Base-by-base conservation (phyloP, 92 coral and sea anemone genomes). In the Virgularia gustaviana region DNA sequence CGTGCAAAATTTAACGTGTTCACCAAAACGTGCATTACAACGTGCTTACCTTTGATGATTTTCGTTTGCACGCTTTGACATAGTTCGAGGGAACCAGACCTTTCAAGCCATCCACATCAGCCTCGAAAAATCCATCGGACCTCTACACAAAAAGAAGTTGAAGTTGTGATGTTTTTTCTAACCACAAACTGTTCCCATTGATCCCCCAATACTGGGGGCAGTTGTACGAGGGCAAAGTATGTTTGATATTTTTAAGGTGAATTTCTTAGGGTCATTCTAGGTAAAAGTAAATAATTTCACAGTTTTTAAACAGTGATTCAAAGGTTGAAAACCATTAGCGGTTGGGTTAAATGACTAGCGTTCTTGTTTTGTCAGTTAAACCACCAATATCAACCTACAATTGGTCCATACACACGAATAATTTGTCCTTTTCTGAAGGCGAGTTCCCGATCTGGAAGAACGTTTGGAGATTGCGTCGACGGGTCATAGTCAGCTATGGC, bases 81-180 rank as follows among this genome's bases (percentile, higher is more conserved):
- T 89, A 94, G 77, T 87, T 89, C 15, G 96, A 89, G 7, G 99
- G 99, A 0, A 94, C 96, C 64, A 89, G 83, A 25, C 99, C 99
- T 23, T 61, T 65, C 33, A 86, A 85, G 34, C 96, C 99, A 72
- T 70, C 80, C 12, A 85, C 66, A 24, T 87, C 95, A 2, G 94
- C 99, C 31, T 79, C 88, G 75, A 79, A 87, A 73, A 83, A 92
- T 1, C 98, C 98, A 73, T 90, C 95, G 44, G 86, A 65, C 41
- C 83, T 83, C 91, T 87, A 51, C 29, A 66, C 15, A 63, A 4
- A 55, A 6, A 71, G 2, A 13, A 18, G 37, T 24, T 4, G 57
- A 13, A n/a, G 12, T 22, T 8, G 29, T 65, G 2, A 38, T 13
- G 16, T 8, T 2, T 22, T 33, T 0, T 22, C 12, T 0, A 31